phyloP scores from a whole-genome alignment of 1,140 invertebrate species.

The Hylyphantes graminicola region DNA sequence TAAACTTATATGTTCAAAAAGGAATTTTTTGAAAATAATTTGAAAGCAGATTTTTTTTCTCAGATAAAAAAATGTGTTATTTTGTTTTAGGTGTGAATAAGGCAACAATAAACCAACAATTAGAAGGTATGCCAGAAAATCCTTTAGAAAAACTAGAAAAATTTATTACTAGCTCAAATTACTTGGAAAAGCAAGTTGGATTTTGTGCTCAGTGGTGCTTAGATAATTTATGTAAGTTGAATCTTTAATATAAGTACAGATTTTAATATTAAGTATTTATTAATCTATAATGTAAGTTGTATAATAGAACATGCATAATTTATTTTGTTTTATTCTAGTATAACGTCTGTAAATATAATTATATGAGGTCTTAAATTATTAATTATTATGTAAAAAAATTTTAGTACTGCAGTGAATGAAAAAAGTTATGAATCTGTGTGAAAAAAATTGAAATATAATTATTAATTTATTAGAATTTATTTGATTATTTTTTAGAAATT shows the following conservation, averaged over 20 bases:
- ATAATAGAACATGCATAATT: too few relatives aligned
- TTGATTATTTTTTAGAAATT: too few relatives aligned
- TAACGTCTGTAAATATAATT: too few relatives aligned
- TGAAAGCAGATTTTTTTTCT: constrained; percentile 2
- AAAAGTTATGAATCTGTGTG: too few relatives aligned
- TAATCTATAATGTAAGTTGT: background rate
- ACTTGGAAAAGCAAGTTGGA: constrained; percentile 83
- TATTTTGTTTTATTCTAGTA: too few relatives aligned
- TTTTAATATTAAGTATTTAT: constrained; percentile 17
- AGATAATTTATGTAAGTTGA: constrained; percentile 89
- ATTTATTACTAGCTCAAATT: constrained; percentile 73
- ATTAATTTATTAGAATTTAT: too few relatives aligned
- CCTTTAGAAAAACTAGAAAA: constrained; percentile 77
- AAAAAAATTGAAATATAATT: too few relatives aligned
- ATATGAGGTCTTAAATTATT: too few relatives aligned
- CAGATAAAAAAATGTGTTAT: constrained; percentile 13
- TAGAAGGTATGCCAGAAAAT: constrained; percentile 73
- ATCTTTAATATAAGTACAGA: background rate
- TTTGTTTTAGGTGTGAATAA: constrained; percentile 82
- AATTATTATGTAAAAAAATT: too few relatives aligned
- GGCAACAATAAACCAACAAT: constrained; percentile 78
- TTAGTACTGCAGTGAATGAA: too few relatives aligned
- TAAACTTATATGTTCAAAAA: too few relatives aligned
- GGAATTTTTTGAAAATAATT: too few relatives aligned
- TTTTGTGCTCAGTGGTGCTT: constrained; percentile 94